phyloP scores from a whole-genome alignment of 2,113 vertebrate genomes.

The Dolichallabes microphthalmus region DNA sequence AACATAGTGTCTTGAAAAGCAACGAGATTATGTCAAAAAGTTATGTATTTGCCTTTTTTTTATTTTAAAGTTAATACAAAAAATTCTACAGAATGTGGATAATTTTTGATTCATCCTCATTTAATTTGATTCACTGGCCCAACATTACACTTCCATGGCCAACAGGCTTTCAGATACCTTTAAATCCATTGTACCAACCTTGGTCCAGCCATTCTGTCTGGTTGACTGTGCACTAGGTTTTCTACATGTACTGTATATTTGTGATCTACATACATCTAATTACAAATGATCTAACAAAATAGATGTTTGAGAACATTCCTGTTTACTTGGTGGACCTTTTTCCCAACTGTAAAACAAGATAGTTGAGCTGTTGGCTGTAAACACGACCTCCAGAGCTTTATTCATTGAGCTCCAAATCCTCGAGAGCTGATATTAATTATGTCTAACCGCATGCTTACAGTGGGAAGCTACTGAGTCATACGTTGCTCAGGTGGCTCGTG shows the following conservation, averaged over 20 bases:
- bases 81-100: too few species aligned
- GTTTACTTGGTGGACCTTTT: neutral
- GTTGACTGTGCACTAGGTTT: neutral
- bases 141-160: neutral
- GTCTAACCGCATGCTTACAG: slow-evolving; percentile 9
- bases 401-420: slow-evolving; percentile 56
- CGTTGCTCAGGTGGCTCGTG: neutral
- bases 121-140: neutral
- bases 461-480: slow-evolving; percentile 20
- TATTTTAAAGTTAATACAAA: too few species aligned
- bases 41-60: too few species aligned
- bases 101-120: neutral
- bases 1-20: too few species aligned
- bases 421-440: slow-evolving; percentile 14
- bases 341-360: neutral
- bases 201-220: neutral
- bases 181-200: neutral
- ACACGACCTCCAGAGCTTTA: slow-evolving; percentile 54
- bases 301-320: neutral
- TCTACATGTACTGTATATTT: neutral
- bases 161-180: neutral
- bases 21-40: too few species aligned
- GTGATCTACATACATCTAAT: neutral
- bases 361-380: neutral
- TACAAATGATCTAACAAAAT: neutral